Base-by-base conservation (phyloP, 2,888 invertebrate species). In the Euzophera pinguis region DNA sequence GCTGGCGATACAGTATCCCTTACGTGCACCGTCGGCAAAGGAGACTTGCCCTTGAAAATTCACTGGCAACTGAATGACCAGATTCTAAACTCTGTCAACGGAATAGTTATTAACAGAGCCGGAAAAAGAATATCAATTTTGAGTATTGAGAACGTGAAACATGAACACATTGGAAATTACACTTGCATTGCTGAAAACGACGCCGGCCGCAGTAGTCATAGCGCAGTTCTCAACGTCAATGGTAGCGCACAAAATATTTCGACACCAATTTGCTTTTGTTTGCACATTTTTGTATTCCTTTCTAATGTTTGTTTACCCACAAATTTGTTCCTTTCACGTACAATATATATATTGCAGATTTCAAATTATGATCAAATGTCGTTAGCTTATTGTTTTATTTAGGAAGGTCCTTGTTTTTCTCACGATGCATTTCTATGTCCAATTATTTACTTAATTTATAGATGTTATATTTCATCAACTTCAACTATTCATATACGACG, bases 1-100 rank as follows among this genome's bases (percentile, higher is more conserved):
- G 94, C 94, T 57, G 94, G 95, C 55, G 95, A 96, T 72, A 91
- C 93, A 43, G 93, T 93, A 10, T 93, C 94, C 42, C 84, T 93
- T 7, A 93, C 92, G 35, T 95, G 95, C 74, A 92, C 94, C 50
- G 92, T 94, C 55, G 91, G 92, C 42, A 94, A 95, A 80, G 95
- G 95, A 29, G 95, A 95, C 74, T 81, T 93, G 56, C 94, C 94
- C 27, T 79, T 94, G 60, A 92, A 92, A 72, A 93, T 95, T 61
- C 90, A 92, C 56, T 95, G 95, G 95, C 92, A 92, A 50, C 91
- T 94, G 58, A 94, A 95, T 72, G 91, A 93, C 52, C 73, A 85
- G 59, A 77, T 79, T 53, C 67, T 90, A 42, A 90, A 91, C 62
- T 82, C 86, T 43, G 85, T 85, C 38, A 91, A 92, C 63, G 94